Evolutionary conservation across 2,797 vertebrate genomes (phyloP), one percentile per base, ranked within the genome.

Genomic region (Yasuhikotakia modesta): DNA sequence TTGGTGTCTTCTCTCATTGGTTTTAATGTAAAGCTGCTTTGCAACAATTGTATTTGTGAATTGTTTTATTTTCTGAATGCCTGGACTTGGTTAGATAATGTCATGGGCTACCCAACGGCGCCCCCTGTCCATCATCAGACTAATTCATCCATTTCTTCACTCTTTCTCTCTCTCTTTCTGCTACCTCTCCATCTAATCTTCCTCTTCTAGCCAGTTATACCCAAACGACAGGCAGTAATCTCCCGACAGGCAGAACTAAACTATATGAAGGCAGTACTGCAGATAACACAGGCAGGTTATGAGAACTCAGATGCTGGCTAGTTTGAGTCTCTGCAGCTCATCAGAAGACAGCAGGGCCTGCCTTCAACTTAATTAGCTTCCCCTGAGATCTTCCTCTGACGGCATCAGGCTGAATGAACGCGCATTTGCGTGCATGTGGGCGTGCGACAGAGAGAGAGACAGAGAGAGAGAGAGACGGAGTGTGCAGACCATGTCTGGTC

Each of bases 281-380:
- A 65, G 70, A 80, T 81, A 75, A 65, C 50, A 24, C 73, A 52
- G 81, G 46, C 76, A 48, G 61, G 75, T 77, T 83, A 80, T 79
- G 66, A 79, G 76, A 74, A 67, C 70, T 48, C 61, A 77, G 75
- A 74, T 46, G 80, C 48, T 71, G 52, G 30, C 76, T 79, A 82
- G 73, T 81, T 63, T 55, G 60, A 77, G 80, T 74, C 75, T 57
- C 79, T 74, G 85, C 73, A 78, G 66, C 81, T 85, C 80, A 79
- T 76, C 84, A 71, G 81, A 73, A 78, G 83, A 82, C 87, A 85
- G 84, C 73, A 77, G 63, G 76, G 78, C 78, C 83, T 84, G 82
- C 82, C 84, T 85, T 84, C 83, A 83, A 84, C 85, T 86, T 86
- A 88, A 88, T 86, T 83, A 85, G 79, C 73, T 82, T 86, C 87